Evolutionary conservation across 1,140 invertebrate species (phyloP).

Genomic region (Drosophila saltans): DNA sequence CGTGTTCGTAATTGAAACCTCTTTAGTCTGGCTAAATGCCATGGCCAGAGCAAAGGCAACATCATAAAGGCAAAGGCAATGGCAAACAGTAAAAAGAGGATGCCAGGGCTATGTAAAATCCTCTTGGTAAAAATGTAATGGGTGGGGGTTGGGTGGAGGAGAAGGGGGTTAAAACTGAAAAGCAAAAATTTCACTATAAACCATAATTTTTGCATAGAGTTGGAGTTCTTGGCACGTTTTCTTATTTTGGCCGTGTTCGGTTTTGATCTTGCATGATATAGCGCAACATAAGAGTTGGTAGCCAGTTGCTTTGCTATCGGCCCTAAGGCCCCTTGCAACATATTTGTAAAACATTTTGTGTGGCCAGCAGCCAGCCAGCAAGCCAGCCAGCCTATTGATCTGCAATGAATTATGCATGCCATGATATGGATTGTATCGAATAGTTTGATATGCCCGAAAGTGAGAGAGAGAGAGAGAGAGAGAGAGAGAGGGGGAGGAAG

Average conservation of each 20-base stretch:
- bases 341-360: conserved; percentile 76
- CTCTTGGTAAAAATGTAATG: no score
- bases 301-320: conserved; percentile 59
- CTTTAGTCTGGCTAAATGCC: conserved; percentile 80
- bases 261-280: conserved; percentile 55
- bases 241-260: conserved; percentile 39
- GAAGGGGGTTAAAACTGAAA: no score
- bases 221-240: conserved; percentile 72
- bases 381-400: conserved; percentile 61
- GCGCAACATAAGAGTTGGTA: conserved; percentile 52
- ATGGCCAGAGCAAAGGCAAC: conserved; percentile 27
- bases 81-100: conserved; percentile 17
- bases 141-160: no score
- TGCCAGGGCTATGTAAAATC: not conserved
- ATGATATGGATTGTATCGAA: conserved; percentile 52
- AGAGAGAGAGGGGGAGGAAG: not conserved
- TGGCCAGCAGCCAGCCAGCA: conserved; percentile 48
- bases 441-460: conserved; percentile 24
- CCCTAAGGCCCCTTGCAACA: conserved; percentile 56
- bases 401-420: conserved; percentile 78
- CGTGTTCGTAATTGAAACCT: conserved; percentile 78
- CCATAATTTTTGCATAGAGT: conserved; percentile 74
- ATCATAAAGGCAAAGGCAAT: conserved; percentile 31
- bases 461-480: conserved; percentile 22
- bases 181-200: conserved; percentile 60